Conservation (phyloP, 2,797 vertebrate genomes). For the Zalophus californianus region DNA sequence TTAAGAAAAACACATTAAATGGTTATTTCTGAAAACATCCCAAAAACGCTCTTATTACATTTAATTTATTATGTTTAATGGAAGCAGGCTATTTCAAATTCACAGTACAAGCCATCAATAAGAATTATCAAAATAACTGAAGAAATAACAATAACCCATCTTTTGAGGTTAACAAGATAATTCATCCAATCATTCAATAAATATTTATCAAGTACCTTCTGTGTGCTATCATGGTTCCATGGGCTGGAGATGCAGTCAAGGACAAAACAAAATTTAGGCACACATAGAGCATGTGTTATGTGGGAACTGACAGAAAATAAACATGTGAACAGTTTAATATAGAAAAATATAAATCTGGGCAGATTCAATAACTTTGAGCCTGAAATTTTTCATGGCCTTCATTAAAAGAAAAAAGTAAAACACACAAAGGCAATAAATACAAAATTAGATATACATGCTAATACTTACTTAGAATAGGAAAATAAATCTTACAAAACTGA, state of each 20-base stretch:
- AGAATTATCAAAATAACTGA: constrained; percentile 42
- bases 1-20: background rate
- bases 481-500: constrained; percentile 18
- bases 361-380: background rate
- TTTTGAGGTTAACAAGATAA: background rate
- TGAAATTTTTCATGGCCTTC: constrained; percentile 3
- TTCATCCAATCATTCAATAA: background rate
- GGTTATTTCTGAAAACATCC: background rate
- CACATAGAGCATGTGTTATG: background rate
- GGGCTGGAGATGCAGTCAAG: background rate
- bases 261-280: background rate
- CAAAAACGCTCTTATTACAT: background rate
- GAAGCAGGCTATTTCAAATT: constrained; percentile 25
- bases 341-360: background rate
- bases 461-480: background rate
- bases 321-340: background rate
- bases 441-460: background rate
- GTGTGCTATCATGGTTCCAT: background rate
- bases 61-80: constrained; percentile 17
- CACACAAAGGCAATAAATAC: background rate
- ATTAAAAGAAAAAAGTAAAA: constrained; percentile 37
- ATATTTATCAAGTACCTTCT: background rate
- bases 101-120: background rate
- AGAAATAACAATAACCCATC: background rate
- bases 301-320: background rate